These are phyloP conservation scores for Pongo abelii DNA, from an alignment of 2,113 vertebrate genomes.

Conservation along the genomic window DNA sequence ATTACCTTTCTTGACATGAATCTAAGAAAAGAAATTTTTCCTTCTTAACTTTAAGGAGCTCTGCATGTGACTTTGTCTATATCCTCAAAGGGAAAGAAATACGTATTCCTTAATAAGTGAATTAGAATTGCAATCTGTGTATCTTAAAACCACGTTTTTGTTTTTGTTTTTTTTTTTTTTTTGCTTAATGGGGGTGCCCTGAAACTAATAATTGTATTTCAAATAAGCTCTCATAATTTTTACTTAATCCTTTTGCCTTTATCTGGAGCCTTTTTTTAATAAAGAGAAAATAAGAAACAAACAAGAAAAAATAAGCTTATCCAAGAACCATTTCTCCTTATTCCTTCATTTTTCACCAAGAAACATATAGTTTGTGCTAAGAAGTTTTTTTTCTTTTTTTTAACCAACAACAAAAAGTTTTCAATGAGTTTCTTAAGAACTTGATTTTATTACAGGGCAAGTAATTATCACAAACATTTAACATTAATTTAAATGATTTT, in stretches of 20 bases:
- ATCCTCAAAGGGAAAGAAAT: slow-evolving; percentile 36
- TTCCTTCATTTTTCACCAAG: not conserved
- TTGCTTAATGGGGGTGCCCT: not conserved
- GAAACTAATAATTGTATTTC: slow-evolving; percentile 32
- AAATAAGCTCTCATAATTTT: slow-evolving; percentile 56
- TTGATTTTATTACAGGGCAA: slow-evolving; percentile 1
- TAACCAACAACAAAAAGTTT: not conserved
- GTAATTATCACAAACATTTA: slow-evolving; percentile 14
- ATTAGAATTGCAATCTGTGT: slow-evolving; percentile 32
- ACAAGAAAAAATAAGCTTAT: not conserved
- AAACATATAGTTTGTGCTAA: not conserved
- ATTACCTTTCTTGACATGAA: not conserved
- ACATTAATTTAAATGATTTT: not conserved
- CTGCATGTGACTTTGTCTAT: not conserved
- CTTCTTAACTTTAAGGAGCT: not conserved
- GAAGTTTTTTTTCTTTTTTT: not conserved
- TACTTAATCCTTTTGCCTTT: slow-evolving; percentile 32
- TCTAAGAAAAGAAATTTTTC: not conserved
- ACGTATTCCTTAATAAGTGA: slow-evolving; percentile 50
- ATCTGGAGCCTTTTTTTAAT: slow-evolving; percentile 22
- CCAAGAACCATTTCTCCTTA: not conserved
- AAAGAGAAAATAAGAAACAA: slow-evolving; percentile 46
- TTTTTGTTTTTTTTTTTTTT: not conserved
- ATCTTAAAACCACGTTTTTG: not conserved
- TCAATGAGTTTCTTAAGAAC: slow-evolving; percentile 23